phyloP scores from a whole-genome alignment of 2,113 vertebrate genomes.

The Podarcis cretensis region DNA sequence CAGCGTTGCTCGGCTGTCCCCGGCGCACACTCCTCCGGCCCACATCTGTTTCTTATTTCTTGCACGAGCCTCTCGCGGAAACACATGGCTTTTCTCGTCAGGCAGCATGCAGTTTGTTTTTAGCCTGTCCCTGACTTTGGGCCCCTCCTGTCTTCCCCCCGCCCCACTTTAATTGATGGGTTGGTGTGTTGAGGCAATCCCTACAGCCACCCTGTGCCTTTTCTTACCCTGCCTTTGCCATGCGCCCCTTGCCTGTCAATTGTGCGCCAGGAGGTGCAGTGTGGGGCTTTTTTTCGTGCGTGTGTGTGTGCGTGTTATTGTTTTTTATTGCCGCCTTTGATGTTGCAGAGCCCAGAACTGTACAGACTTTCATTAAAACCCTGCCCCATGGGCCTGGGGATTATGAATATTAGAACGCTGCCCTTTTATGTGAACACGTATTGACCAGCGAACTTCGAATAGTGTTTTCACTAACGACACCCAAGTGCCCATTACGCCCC shows the following conservation, averaged over 20 bases:
- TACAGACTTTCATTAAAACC: constrained; percentile 64
- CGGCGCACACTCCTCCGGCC: constrained; percentile 26
- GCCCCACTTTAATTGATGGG: neutral
- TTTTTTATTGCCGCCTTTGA: constrained; percentile 66
- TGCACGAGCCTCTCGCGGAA: neutral
- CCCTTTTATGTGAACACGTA: constrained; percentile 66
- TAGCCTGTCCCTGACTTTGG: neutral
- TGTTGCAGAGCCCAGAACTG: constrained; percentile 59
- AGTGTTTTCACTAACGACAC: constrained; percentile 71
- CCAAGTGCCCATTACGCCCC: constrained; percentile 69
- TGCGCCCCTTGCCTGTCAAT: constrained; percentile 55
- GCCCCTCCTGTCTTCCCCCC: accelerated
- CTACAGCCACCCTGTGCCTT: accelerated
- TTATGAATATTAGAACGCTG: constrained; percentile 64
- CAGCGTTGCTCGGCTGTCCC: constrained; percentile 50
- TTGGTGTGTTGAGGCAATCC: neutral
- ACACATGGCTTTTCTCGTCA: constrained; percentile 4
- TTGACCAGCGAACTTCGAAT: constrained; percentile 55
- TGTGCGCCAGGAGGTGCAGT: constrained; percentile 21
- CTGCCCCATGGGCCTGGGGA: constrained; percentile 58
- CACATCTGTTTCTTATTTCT: constrained; percentile 57
- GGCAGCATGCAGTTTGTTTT: neutral
- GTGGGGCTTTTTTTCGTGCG: too few relatives aligned
- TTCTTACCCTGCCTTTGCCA: neutral
- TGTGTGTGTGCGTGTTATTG: neutral